Percentiles rank a stretch among this genome's conserved stretches.
Evolutionary conservation across 2,797 vertebrate genomes (phyloP).

Genomic region (Muscicapa striata): DNA sequence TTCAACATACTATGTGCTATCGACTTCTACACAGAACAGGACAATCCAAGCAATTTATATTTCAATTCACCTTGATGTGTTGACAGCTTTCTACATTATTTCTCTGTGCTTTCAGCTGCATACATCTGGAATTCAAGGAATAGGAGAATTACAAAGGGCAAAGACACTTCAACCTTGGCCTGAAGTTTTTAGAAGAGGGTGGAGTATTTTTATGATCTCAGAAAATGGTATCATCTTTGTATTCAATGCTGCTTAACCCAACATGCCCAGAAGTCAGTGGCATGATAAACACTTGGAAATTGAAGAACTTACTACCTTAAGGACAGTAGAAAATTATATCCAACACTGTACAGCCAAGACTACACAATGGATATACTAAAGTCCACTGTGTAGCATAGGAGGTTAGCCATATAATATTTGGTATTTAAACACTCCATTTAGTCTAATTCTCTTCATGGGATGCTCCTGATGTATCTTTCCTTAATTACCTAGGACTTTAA

Average conservation of each 20-base stretch:
- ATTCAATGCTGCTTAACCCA: neutral
- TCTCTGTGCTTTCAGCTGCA: neutral
- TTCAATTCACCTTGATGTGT: neutral
- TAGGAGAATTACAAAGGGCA: neutral
- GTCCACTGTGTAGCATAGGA: neutral
- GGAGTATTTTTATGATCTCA: neutral
- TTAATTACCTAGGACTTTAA: neutral
- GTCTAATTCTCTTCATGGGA: neutral
- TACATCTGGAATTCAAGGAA: neutral
- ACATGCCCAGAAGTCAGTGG: neutral
- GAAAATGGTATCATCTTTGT: neutral
- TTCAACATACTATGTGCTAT: fast-evolving
- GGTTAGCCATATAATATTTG: neutral
- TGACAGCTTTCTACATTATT: neutral
- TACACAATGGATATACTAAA: neutral
- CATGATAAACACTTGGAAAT: neutral
- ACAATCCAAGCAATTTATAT: neutral
- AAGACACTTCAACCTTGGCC: neutral
- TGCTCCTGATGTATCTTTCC: neutral
- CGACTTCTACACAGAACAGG: neutral
- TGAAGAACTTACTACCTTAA: neutral
- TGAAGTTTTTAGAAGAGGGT: neutral
- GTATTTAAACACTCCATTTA: neutral
- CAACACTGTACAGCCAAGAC: neutral
- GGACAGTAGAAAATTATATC: neutral